phyloP scores from a whole-genome alignment of 2,797 vertebrate genomes.

The Pseudopleuronectes americanus region DNA sequence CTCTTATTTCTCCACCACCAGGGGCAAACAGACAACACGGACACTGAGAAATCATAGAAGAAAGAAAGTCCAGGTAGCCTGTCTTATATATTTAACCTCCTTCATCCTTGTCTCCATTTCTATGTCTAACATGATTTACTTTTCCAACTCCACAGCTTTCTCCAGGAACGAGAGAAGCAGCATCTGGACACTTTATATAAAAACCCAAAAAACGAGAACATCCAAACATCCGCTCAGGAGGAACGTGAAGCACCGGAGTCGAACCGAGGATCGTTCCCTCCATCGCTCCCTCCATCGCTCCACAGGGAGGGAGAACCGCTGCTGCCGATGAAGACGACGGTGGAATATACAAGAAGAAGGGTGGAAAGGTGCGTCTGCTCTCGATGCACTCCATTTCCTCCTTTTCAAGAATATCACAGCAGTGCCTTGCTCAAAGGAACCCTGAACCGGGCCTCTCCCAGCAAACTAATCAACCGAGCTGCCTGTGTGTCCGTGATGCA shows the following conservation, averaged over 20 bases:
- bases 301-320: background rate
- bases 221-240: conserved; percentile 15
- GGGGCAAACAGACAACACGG: conserved; percentile 44
- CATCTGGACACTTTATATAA: conserved; percentile 44
- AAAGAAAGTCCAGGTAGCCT: conserved; percentile 47
- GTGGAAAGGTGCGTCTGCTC: background rate
- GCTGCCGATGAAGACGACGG: conserved; percentile 11
- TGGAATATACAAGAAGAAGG: conserved; percentile 18
- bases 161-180: conserved; percentile 13
- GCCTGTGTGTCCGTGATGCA: background rate
- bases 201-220: conserved; percentile 3
- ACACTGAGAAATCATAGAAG: conserved; percentile 54
- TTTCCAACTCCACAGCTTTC: conserved; percentile 25
- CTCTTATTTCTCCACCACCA: conserved; percentile 23
- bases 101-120: background rate
- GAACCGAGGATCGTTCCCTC: conserved; percentile 4
- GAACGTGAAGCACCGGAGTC: background rate
- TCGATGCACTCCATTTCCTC: conserved; percentile 1
- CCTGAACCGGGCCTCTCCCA: background rate
- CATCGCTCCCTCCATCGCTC: background rate
- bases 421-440: conserved; percentile 37
- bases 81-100: rapidly evolving
- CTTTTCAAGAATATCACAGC: background rate
- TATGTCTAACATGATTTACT: background rate
- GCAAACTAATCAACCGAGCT: conserved; percentile 1